A percentile compares a stretch with the other conserved stretches of the same genome.
These are phyloP conservation scores for Acromyrmex echinatior DNA, from an alignment of 1,140 invertebrate genomes.

Conservation along the genomic window DNA sequence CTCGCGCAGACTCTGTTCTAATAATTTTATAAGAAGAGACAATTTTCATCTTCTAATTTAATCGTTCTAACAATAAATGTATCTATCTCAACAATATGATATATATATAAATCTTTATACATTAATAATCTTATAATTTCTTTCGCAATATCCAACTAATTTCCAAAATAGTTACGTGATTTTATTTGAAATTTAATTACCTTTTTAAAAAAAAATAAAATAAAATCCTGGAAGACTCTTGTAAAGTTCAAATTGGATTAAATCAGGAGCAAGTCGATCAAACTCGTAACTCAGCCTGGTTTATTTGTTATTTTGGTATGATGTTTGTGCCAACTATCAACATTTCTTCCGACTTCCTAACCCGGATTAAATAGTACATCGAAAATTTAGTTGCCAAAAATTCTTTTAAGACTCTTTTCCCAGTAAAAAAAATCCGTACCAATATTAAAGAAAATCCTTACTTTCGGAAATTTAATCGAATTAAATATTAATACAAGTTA, in stretches of 20 bases:
- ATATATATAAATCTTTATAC: not conserved
- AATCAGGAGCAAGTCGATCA: constrained; percentile 4
- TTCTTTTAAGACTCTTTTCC: not conserved
- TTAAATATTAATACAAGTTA: constrained; percentile 13
- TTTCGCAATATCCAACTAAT: not conserved
- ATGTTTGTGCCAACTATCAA: constrained; percentile 21
- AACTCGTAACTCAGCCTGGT: not conserved
- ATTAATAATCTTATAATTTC: not conserved
- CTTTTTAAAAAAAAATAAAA: not conserved
- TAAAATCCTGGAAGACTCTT: not conserved
- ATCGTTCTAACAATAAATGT: not conserved
- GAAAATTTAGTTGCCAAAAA: not conserved
- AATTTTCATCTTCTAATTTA: not conserved
- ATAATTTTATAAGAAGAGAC: constrained; percentile 16
- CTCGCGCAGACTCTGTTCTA: not conserved
- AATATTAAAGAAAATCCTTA: not conserved
- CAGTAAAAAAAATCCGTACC: not conserved
- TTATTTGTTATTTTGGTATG: constrained; percentile 7
- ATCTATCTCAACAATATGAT: not conserved
- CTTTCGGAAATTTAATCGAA: not conserved
- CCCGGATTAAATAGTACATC: not conserved
- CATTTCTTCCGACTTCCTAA: constrained; percentile 1
- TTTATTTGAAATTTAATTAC: constrained; percentile 1
- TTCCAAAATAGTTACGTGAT: not conserved
- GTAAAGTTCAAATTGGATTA: constrained; percentile 3